Percentiles rank a stretch among this genome's conserved stretches.
Evolutionary conservation across 1,140 invertebrate species (phyloP).

Genomic region (Anoplolepis gracilipes): DNA sequence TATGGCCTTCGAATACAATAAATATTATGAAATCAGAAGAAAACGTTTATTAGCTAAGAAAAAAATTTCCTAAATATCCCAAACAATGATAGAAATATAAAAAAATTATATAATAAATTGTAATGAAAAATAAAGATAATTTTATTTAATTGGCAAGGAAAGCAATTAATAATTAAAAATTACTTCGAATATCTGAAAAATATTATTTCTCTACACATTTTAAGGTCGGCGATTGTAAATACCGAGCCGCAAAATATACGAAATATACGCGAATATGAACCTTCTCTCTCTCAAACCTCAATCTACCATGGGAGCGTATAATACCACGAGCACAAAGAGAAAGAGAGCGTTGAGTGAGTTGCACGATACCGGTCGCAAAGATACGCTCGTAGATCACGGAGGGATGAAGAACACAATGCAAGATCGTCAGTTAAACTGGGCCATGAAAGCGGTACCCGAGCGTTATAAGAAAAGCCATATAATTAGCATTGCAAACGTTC

Average conservation of each 20-base stretch:
- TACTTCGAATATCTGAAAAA: background rate
- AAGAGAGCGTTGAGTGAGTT: constrained; percentile 8
- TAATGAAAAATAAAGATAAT: background rate
- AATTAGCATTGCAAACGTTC: constrained; percentile 63
- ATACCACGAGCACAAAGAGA: background rate
- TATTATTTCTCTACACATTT: background rate
- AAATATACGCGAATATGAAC: constrained; percentile 22
- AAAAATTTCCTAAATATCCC: background rate
- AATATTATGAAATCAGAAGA: background rate
- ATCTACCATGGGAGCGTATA: constrained; percentile 37
- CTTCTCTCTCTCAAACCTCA: constrained; percentile 17
- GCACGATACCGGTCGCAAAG: constrained; percentile 30
- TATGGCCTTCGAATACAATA: constrained; percentile 31
- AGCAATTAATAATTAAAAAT: constrained; percentile 13
- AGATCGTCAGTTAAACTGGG: constrained; percentile 57
- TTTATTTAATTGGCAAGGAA: background rate
- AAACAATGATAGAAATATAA: background rate
- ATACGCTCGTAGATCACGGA: constrained; percentile 38
- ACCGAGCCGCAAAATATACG: background rate
- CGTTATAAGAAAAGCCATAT: constrained; percentile 57
- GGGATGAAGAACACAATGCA: constrained; percentile 55
- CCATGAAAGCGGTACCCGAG: constrained; percentile 52
- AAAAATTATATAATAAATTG: background rate
- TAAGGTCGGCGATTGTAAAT: background rate
- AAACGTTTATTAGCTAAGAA: background rate